Base-by-base conservation (phyloP, 2,113 vertebrate species). In the Tetrax tetrax region DNA sequence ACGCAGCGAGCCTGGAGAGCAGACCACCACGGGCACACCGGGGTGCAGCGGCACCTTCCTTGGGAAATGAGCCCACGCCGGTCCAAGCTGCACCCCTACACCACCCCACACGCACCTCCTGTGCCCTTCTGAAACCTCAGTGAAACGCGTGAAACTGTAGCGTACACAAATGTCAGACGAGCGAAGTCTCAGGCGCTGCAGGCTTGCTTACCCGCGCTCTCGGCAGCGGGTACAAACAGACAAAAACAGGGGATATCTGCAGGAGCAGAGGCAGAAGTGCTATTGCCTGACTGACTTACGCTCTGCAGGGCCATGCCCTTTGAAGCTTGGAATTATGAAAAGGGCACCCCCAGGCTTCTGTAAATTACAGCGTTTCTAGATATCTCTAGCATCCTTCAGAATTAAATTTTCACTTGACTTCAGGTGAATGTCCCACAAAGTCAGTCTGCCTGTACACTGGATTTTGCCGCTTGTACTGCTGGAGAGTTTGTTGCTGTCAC, bases 41-140 rank as follows among this genome's bases (percentile, higher is more conserved):
- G 61, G 18, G 9, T 22, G 21, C 35, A 56, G 20, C 17, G 2
- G 24, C 17, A 7, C 35, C 20, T 28, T 20, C 41, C 61, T 24
- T 8, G 10, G 51, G 33, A 71, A 66, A 76, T 1, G 2, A 21
- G 37, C 27, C 33, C 47, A 12, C 13, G 7, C 6, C 13, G 60
- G 28, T 13, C 51, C 24, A 29, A 35, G 24, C 21, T n/a, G 23
- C 8, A 23, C 19, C 19, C 29, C n/a, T 50, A 2, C 19, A 23
- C 9, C 37, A 22, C 21, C 7, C 9, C 5, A 4, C 21, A 4
- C 0, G 0, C 29, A 29, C 28, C 4, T 4, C 14, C 60, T 21
- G 21, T 14, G 14, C 7, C 28, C 8, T 9, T 47, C 38, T 41
- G 33, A 86, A 65, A 50, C 33, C 41, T 57, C 53, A 68, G 4